Evolutionary conservation across 2,888 invertebrate species (phyloP), one percentile per base, ranked within the genome.

Genomic region (Pristionchus entomophagus): DNA sequence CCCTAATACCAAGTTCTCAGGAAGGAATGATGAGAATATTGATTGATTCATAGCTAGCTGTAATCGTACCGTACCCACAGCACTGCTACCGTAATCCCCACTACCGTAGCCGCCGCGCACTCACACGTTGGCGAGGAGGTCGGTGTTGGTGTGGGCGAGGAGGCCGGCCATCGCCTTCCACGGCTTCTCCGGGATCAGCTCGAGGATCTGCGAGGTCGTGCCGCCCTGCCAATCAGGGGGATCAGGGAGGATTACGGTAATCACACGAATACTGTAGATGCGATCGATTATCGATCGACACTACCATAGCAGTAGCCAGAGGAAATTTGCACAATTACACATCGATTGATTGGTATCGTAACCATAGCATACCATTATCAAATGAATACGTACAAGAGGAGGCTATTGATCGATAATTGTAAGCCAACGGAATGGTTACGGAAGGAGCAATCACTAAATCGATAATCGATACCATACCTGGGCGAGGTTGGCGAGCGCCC

Each of bases 401-500:
- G 19, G 51, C 19, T 56, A 56, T 56, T 17, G 65, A 35, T 65
- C 65, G 22, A 65, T 65, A 65, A 65, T 22, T 17, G n/a, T n/a
- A n/a, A n/a, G n/a, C n/a, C n/a, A n/a, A n/a, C n/a, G n/a, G n/a
- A n/a, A n/a, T n/a, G n/a, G n/a, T n/a, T n/a, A n/a, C n/a, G n/a
- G n/a, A n/a, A n/a, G n/a, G n/a, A n/a, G n/a, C n/a, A n/a, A 35
- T 35, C 14, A 59, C 19, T 69, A 69, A 41, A 17, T 59, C 22
- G 8, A 35, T 69, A 69, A n/a, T 12, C 6, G n/a, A 0, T 45
- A 82, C 59, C 83, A 29, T 45, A 89, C 91, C 84, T 89, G 89
- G 2, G 88, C 88, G 53, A 99, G 80, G 78, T 91, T 91, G 41
- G 98, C 99, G 86, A 99, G 94, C 0, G 97, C 97, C 99, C 99